These are phyloP conservation scores for Apteryx owenii DNA, from an alignment of 2,113 vertebrate species.

Conservation along the genomic window DNA sequence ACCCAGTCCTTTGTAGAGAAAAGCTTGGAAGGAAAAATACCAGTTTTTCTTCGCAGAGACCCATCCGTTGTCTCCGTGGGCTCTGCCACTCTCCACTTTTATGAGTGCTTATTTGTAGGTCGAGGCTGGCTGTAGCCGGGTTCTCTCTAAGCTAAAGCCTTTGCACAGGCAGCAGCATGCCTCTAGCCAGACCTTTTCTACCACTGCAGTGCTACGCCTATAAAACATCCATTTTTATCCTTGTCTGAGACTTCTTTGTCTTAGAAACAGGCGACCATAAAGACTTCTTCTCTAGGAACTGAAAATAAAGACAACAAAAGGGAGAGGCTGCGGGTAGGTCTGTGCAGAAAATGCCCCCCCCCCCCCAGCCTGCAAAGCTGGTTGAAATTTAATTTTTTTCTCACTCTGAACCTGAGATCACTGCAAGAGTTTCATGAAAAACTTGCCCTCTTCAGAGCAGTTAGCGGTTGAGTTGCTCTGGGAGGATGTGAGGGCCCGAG, in stretches of 20 bases:
- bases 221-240: not conserved
- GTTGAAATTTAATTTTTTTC: not conserved
- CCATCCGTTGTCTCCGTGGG: fast-evolving
- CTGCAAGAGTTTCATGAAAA: not conserved
- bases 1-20: not conserved
- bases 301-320: not conserved
- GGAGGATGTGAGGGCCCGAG: fast-evolving
- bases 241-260: not conserved
- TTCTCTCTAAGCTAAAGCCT: not conserved
- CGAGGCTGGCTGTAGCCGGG: not conserved
- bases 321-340: not conserved
- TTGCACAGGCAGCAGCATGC: not conserved
- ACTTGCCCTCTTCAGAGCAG: not conserved
- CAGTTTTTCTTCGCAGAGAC: not conserved
- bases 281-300: not conserved
- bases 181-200: not conserved
- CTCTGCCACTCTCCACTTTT: not conserved
- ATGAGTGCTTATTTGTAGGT: not conserved
- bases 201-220: not conserved
- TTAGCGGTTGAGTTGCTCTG: not conserved
- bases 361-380: not conserved
- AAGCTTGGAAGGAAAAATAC: not conserved
- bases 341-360: not conserved
- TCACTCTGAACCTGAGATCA: not conserved
- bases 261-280: not conserved